phyloP scores from a whole-genome alignment of 2,888 invertebrate species.

The Synanthedon tipuliformis region DNA sequence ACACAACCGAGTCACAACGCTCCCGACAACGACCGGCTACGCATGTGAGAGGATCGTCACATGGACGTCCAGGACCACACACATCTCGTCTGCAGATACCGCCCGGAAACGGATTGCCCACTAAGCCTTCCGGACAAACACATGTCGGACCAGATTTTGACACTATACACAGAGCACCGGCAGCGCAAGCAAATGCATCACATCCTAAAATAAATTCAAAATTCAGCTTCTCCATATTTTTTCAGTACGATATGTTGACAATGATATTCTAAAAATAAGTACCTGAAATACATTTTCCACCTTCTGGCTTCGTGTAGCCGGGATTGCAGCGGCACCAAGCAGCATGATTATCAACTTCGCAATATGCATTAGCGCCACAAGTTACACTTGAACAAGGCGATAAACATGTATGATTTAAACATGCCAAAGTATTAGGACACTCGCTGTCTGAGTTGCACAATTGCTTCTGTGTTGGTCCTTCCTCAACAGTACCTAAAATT shows the following conservation, averaged over 20 bases:
- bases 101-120: conserved; percentile 93
- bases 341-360: conserved; percentile 88
- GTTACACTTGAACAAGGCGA: conserved; percentile 83
- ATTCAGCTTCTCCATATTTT: no score
- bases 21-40: conserved; percentile 90
- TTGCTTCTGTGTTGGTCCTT: conserved; percentile 68
- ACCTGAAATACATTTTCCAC: conserved; percentile 88
- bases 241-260: no score
- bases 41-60: conserved; percentile 83
- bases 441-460: conserved; percentile 80
- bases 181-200: conserved; percentile 80
- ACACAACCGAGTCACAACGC: conserved; percentile 86
- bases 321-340: conserved; percentile 90
- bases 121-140: conserved; percentile 86
- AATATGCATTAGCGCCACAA: conserved; percentile 87
- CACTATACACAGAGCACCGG: conserved; percentile 87
- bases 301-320: conserved; percentile 82
- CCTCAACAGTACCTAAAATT: conserved; percentile 37
- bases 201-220: conserved; percentile 65
- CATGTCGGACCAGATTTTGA: conserved; percentile 88
- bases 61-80: conserved; percentile 82
- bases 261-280: conserved; percentile 14
- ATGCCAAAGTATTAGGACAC: conserved; percentile 84
- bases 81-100: conserved; percentile 85
- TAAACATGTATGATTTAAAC: conserved; percentile 81